A percentile compares a stretch with the other conserved stretches of the same genome.
Evolutionary conservation across 2,113 vertebrate genomes (phyloP).

Genomic region (Cololabis saira): DNA sequence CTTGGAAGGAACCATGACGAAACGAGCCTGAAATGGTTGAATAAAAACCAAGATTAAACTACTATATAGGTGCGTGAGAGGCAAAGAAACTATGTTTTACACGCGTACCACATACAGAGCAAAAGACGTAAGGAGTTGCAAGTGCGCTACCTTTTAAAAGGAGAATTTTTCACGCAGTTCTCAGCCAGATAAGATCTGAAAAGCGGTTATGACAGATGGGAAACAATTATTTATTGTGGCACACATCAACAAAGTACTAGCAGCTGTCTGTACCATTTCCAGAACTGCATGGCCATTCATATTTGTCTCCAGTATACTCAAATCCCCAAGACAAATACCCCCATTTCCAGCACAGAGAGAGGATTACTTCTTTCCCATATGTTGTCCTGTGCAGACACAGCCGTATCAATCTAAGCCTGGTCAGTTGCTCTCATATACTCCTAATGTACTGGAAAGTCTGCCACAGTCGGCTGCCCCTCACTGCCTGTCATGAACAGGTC

Average conservation of each 20-base stretch:
- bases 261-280: conserved; percentile 74
- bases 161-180: conserved; percentile 46
- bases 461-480: conserved; percentile 80
- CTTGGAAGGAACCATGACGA: conserved; percentile 61
- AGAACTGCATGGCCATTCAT: conserved; percentile 61
- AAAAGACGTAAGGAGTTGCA: conserved; percentile 48
- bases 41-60: conserved; percentile 20
- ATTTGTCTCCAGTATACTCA: conserved; percentile 69
- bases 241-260: conserved; percentile 64
- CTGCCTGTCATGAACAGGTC: conserved; percentile 79
- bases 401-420: conserved; percentile 80
- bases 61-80: conserved; percentile 31
- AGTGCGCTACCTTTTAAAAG: conserved; percentile 44
- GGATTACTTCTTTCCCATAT: conserved; percentile 84
- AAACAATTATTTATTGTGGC: conserved; percentile 78
- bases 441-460: conserved; percentile 95
- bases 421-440: conserved; percentile 85
- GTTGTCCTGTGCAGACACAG: conserved; percentile 76
- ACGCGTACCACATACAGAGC: conserved; percentile 43
- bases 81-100: conserved; percentile 60
- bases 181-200: conserved; percentile 52
- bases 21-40: conserved; percentile 54
- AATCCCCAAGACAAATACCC: conserved; percentile 80
- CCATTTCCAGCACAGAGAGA: conserved; percentile 67
- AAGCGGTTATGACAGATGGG: conserved; percentile 71